Conservation (phyloP, 1,140 invertebrate genomes). For the Platyscapa corneri region DNA sequence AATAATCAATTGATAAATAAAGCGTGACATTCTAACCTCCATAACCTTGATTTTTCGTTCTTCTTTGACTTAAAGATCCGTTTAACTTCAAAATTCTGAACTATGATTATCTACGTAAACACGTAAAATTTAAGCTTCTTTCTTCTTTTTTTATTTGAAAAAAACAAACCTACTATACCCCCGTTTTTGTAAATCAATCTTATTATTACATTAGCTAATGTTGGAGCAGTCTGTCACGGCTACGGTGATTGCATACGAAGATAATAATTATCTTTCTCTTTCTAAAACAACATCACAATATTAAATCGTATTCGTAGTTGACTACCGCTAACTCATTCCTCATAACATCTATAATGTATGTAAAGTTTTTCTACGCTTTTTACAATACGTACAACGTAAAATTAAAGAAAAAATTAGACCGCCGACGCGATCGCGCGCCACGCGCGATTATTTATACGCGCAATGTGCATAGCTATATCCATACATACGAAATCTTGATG, state of each 20-base stretch:
- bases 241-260: constrained; percentile 31
- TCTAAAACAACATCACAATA: not conserved
- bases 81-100: not conserved
- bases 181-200: constrained; percentile 21
- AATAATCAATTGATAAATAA: not conserved
- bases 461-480: not conserved
- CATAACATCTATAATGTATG: constrained; percentile 31
- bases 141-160: not conserved
- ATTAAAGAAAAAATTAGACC: not conserved
- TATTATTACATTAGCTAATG: constrained; percentile 41
- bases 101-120: too few relatives aligned
- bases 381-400: not conserved
- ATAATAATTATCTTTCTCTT: constrained; percentile 1
- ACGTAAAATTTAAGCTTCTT: not conserved
- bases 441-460: constrained; percentile 24
- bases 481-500: not conserved
- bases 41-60: not conserved
- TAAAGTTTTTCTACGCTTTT: constrained; percentile 8
- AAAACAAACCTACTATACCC: not conserved
- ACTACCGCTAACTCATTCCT: not conserved
- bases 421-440: constrained; percentile 20
- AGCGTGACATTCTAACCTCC: constrained; percentile 41
- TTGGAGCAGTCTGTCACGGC: constrained; percentile 32
- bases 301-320: constrained; percentile 5
- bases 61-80: not conserved